These are phyloP conservation scores for Nixonia krombeini DNA, from an alignment of 1,140 invertebrate species.

Conservation along the genomic window DNA sequence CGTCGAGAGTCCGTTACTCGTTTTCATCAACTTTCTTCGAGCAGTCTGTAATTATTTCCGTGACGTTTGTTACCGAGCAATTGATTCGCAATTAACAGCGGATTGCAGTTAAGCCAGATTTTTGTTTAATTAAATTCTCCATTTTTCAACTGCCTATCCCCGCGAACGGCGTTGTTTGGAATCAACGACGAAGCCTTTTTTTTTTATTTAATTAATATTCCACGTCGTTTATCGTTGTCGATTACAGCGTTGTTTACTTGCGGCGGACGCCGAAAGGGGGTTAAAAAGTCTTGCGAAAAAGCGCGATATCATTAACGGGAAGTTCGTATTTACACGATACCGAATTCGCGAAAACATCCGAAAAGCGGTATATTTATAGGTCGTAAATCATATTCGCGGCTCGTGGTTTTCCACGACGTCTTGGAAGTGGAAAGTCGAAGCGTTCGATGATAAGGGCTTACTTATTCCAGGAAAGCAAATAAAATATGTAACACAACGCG, in stretches of 20 bases:
- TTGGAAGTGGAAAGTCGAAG: conserved; percentile 41
- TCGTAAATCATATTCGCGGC: conserved; percentile 34
- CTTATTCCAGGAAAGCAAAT: conserved; percentile 42
- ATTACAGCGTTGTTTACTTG: no score
- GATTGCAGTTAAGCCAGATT: no score
- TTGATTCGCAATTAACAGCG: no score
- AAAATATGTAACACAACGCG: conserved; percentile 43
- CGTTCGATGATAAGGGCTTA: conserved; percentile 40
- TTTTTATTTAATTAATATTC: no score
- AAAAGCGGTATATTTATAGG: conserved; percentile 31
- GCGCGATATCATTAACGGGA: not conserved
- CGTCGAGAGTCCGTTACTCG: not conserved
- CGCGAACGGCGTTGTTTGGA: no score
- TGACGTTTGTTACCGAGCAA: conserved; percentile 1
- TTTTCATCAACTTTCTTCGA: conserved; percentile 1
- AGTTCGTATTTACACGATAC: not conserved
- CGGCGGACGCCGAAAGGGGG: no score
- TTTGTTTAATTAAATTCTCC: no score
- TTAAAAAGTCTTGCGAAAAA: no score
- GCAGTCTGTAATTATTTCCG: not conserved
- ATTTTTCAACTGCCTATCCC: no score
- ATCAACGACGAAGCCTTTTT: no score
- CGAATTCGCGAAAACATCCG: conserved; percentile 31
- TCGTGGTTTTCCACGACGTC: conserved; percentile 24
- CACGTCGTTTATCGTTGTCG: no score